These are phyloP conservation scores for Drosophila kurseongensis DNA, from an alignment of 1,140 invertebrate species.

Conservation along the genomic window DNA sequence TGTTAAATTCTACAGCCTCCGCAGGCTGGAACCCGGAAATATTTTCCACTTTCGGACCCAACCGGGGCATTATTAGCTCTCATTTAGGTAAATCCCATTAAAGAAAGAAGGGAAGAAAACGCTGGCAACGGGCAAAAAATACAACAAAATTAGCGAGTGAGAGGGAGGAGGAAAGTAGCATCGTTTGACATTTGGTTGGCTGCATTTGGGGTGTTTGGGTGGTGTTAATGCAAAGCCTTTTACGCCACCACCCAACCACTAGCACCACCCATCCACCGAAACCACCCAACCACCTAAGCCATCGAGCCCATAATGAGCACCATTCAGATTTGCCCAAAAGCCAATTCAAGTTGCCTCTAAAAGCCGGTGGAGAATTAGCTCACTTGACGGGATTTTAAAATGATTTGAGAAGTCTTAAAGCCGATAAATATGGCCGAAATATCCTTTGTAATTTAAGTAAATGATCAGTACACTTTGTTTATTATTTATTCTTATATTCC, in stretches of 20 bases:
- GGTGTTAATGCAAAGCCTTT: constrained; percentile 73
- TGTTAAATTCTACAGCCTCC: constrained; percentile 61
- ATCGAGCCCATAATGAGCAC: constrained; percentile 20
- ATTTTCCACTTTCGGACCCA: constrained; percentile 63
- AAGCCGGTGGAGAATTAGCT: constrained; percentile 24
- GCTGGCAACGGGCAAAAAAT: background rate
- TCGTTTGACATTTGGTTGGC: constrained; percentile 75
- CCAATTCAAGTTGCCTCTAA: constrained; percentile 43
- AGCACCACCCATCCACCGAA: constrained; percentile 23
- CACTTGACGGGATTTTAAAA: constrained; percentile 13
- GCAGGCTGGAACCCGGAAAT: constrained; percentile 64
- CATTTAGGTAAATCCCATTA: constrained; percentile 82
- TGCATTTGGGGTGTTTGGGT: constrained; percentile 67
- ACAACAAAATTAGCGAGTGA: constrained; percentile 7
- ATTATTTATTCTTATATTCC: too few species aligned
- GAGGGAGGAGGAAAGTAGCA: constrained; percentile 1
- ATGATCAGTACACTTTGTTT: too few species aligned
- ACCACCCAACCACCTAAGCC: constrained; percentile 26
- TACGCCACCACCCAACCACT: constrained; percentile 10
- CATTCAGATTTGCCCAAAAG: constrained; percentile 44
- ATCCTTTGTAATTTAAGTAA: background rate
- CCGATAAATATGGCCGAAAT: background rate
- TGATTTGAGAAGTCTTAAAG: constrained; percentile 8
- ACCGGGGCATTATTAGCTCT: constrained; percentile 75
- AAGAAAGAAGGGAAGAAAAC: constrained; percentile 29